Evolutionary conservation across 2,113 vertebrate genomes (phyloP), one percentile per base, ranked within the genome.

Genomic region (Acrocephalus kingi): DNA sequence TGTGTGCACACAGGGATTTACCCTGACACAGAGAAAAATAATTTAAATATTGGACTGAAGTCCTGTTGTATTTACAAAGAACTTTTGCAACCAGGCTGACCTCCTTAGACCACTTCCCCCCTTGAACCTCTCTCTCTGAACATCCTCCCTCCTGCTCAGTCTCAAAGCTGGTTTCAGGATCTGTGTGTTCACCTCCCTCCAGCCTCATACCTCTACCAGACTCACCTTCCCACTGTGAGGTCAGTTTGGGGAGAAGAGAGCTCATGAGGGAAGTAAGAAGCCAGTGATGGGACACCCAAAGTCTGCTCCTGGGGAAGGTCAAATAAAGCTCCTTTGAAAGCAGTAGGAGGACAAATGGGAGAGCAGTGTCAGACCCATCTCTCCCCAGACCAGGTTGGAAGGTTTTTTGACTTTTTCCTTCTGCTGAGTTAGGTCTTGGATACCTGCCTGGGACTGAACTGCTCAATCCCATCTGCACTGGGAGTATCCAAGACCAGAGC

Each of bases 311-410:
- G 5, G 4, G 9, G 28, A 66, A 45, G 15, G 13, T 62, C 46
- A 83, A 28, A 56, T 22, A 59, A 9, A 80, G 2, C 37, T 73
- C 58, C 16, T 69, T 8, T 45, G 45, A 56, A 72, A 80, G 54
- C 5, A 73, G 7, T 4, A 55, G 8, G 7, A 69, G 31, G 41
- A 46, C 17, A 75, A 48, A 68, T 12, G 10, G 49, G 7, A 72
- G 39, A 75, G 8, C 7, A 49, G 4, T 10, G 23, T 49, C 41
- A 64, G 15, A 72, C 9, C 4, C 9, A n/a, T 8, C 24, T 52
- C 33, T 41, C 13, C 58, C 5, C 11, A 12, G 68, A 30, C 5
- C n/a, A 22, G 0, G 0, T 0, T 41, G 62, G 23, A 62, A 58
- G 46, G 54, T 13, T 12, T 74, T 77, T 51, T 20, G 13, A 43